Evolutionary conservation across 2,888 invertebrate genomes (phyloP).

Genomic region (Boloria selene): DNA sequence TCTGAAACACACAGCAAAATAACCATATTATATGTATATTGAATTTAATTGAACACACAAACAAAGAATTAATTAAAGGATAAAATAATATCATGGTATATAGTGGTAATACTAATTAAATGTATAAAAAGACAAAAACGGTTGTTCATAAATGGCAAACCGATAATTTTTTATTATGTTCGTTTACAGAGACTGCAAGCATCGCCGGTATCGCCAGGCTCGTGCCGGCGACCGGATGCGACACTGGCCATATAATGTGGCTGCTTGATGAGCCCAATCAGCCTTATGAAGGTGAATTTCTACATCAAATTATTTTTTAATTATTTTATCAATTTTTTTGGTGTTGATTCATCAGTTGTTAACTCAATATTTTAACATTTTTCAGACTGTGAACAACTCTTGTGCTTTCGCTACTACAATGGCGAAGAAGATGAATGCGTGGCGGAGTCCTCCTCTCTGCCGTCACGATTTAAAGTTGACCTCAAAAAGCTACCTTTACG

Average conservation of each 20-base stretch:
- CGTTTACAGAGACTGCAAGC: slow-evolving; percentile 66
- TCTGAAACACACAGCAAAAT: background rate
- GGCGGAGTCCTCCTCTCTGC: slow-evolving; percentile 82
- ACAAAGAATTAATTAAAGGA: too few species aligned
- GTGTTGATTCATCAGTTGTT: background rate
- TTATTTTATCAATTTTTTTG: too few species aligned
- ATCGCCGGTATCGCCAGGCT: slow-evolving; percentile 70
- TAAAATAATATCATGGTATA: too few species aligned
- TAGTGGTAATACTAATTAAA: too few species aligned
- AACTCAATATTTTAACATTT: slow-evolving; percentile 41
- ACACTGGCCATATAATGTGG: slow-evolving; percentile 86
- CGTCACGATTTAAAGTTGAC: slow-evolving; percentile 78
- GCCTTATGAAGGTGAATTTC: slow-evolving; percentile 81
- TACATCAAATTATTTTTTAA: slow-evolving; percentile 1
- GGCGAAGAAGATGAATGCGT: slow-evolving; percentile 84
- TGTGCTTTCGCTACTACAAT: slow-evolving; percentile 88
- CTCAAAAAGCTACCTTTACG: slow-evolving; percentile 82
- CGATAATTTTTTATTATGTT: slow-evolving; percentile 35
- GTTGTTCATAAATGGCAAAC: slow-evolving; percentile 15
- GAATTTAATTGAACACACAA: too few species aligned
- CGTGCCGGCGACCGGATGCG: slow-evolving; percentile 81
- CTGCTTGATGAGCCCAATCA: slow-evolving; percentile 85
- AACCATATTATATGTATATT: too few species aligned
- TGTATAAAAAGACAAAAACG: background rate
- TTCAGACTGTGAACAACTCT: slow-evolving; percentile 86